These are phyloP conservation scores for Dolichopus griseipennis DNA, from an alignment of 2,888 invertebrate species.

Conservation along the genomic window DNA sequence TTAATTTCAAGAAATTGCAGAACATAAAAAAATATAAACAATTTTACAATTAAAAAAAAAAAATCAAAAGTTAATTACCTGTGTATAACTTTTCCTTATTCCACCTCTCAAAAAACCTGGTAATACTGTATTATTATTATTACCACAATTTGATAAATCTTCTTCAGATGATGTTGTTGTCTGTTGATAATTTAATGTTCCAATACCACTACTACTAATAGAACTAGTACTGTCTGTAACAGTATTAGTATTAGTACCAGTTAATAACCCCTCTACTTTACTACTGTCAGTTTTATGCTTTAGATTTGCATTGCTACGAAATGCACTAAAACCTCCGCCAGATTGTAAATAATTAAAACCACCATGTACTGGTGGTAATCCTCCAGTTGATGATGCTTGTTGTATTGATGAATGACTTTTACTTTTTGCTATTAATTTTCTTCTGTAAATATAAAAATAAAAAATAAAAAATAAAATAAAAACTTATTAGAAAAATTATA, in stretches of 20 bases:
- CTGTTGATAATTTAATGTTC: slow-evolving; percentile 22
- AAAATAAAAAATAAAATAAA: slow-evolving; percentile 14
- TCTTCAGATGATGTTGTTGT: slow-evolving; percentile 18
- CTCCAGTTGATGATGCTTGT: slow-evolving; percentile 15
- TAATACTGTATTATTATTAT: slow-evolving; percentile 29
- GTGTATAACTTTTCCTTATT: slow-evolving; percentile 33
- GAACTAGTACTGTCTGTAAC: slow-evolving; percentile 13
- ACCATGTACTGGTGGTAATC: slow-evolving; percentile 16
- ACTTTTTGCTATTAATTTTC: slow-evolving; percentile 41
- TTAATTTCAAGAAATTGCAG: too few species aligned
- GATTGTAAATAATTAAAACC: slow-evolving; percentile 37
- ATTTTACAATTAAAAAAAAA: too few species aligned
- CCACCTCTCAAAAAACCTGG: slow-evolving; percentile 35
- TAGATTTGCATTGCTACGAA: slow-evolving; percentile 35
- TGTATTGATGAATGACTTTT: slow-evolving; percentile 40
- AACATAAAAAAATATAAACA: too few species aligned
- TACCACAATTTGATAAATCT: slow-evolving; percentile 21
- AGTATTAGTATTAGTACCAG: slow-evolving; percentile 3
- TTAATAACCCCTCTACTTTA: not conserved
- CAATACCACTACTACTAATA: not conserved
- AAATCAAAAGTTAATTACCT: slow-evolving; percentile 28
- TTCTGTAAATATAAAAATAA: slow-evolving; percentile 23
- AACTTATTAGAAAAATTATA: not conserved
- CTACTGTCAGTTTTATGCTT: not conserved
- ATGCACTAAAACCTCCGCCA: slow-evolving; percentile 36